phyloP scores from a whole-genome alignment of 1,140 invertebrate genomes.

The Euglossa dilemma region DNA sequence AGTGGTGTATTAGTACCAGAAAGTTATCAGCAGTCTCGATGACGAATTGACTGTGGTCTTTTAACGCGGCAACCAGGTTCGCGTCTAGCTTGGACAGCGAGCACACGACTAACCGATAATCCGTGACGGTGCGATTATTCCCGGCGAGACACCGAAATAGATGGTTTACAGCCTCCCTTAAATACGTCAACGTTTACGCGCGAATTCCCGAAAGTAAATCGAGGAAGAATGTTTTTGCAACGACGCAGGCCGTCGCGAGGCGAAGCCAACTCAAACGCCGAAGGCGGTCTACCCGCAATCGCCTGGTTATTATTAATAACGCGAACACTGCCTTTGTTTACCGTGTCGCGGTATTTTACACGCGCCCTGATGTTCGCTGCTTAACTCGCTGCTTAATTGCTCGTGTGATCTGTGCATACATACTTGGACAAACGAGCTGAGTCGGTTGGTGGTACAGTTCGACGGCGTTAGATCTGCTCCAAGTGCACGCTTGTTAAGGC shows the following conservation, averaged over 20 bases:
- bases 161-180: constrained; percentile 81
- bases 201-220: constrained; percentile 80
- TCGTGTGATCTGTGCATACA: neutral
- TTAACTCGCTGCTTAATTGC: constrained; percentile 3
- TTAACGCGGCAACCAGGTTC: constrained; percentile 24
- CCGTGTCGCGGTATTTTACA: constrained; percentile 63
- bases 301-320: constrained; percentile 76
- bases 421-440: neutral
- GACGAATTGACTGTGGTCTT: neutral
- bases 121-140: constrained; percentile 59
- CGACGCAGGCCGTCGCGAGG: constrained; percentile 69
- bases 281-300: constrained; percentile 49
- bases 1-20: too few relatives aligned
- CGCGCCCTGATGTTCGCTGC: constrained; percentile 4
- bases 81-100: neutral
- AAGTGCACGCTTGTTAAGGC: too few relatives aligned
- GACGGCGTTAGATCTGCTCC: too few relatives aligned
- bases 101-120: constrained; percentile 50
- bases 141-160: constrained; percentile 76
- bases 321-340: constrained; percentile 66
- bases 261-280: constrained; percentile 76
- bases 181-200: constrained; percentile 81
- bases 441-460: too few relatives aligned
- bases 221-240: constrained; percentile 80
- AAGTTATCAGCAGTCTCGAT: neutral